Evolutionary conservation across 2,113 vertebrate genomes (phyloP).

Genomic region (Pholis gunnellus): DNA sequence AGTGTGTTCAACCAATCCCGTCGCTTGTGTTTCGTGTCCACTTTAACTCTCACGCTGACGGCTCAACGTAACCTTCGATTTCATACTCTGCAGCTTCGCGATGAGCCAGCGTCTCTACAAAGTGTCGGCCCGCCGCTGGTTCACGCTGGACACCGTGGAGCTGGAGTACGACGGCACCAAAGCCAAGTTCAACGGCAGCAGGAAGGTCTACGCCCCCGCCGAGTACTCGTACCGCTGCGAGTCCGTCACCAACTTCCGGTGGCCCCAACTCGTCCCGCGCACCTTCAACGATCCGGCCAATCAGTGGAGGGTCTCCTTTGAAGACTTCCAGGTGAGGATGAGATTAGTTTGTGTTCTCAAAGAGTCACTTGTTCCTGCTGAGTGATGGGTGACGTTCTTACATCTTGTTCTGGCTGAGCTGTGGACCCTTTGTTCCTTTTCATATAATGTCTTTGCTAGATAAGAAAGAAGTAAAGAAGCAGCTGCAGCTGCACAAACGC

Average conservation of each 20-base stretch:
- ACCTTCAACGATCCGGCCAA: constrained; percentile 76
- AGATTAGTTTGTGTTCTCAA: not conserved
- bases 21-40: too few species aligned
- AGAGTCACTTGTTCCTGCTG: not conserved
- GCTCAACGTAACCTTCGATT: too few species aligned
- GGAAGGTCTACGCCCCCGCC: constrained; percentile 84
- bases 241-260: constrained; percentile 78
- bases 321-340: constrained; percentile 87
- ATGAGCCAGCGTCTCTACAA: constrained; percentile 84
- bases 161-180: constrained; percentile 80
- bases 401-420: not conserved
- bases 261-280: constrained; percentile 77
- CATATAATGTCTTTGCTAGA: too few species aligned
- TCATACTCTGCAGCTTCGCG: constrained; percentile 80
- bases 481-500: too few species aligned
- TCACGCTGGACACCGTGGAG: constrained; percentile 85
- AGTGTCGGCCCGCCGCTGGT: constrained; percentile 89
- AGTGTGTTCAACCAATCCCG: constrained; percentile 49
- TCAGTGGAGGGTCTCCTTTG: constrained; percentile 85
- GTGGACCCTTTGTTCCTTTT: too few species aligned
- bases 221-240: constrained; percentile 90
- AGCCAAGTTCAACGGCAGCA: constrained; percentile 85
- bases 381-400: too few species aligned
- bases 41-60: too few species aligned
- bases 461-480: too few species aligned